Conservation (phyloP, 64 coral and sea anemone genomes). For the Pocillopora verrucosa region DNA sequence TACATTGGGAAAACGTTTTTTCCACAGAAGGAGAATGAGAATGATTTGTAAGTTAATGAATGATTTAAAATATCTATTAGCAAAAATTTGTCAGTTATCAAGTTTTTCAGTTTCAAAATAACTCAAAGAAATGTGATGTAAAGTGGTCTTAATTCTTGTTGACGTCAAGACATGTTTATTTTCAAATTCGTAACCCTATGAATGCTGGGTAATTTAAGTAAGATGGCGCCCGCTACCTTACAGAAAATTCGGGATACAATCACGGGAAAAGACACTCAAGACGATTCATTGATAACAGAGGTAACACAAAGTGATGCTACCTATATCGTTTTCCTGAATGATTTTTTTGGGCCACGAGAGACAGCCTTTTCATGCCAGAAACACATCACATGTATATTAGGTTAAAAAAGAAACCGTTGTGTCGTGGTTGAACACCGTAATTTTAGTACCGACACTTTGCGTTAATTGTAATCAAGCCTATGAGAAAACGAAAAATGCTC, state of each 20-base stretch:
- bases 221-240: conserved; percentile 97
- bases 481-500: too few relatives aligned
- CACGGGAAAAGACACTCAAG: conserved; percentile 69
- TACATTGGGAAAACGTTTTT: too few relatives aligned
- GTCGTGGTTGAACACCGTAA: too few relatives aligned
- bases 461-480: too few relatives aligned
- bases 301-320: conserved; percentile 21
- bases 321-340: background rate
- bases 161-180: background rate
- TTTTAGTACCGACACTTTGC: too few relatives aligned
- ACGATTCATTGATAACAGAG: conserved; percentile 97
- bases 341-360: background rate
- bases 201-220: conserved; percentile 51
- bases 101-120: background rate
- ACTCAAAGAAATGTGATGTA: background rate
- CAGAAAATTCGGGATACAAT: conserved; percentile 84
- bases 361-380: too few relatives aligned
- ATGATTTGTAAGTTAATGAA: too few relatives aligned
- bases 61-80: too few relatives aligned
- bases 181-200: conserved; percentile 6
- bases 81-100: too few relatives aligned
- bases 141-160: background rate
- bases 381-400: too few relatives aligned
- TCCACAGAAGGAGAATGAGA: too few relatives aligned
- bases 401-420: too few relatives aligned